Conservation (phyloP, 2,113 vertebrate genomes). For the Dromiciops gliroides region DNA sequence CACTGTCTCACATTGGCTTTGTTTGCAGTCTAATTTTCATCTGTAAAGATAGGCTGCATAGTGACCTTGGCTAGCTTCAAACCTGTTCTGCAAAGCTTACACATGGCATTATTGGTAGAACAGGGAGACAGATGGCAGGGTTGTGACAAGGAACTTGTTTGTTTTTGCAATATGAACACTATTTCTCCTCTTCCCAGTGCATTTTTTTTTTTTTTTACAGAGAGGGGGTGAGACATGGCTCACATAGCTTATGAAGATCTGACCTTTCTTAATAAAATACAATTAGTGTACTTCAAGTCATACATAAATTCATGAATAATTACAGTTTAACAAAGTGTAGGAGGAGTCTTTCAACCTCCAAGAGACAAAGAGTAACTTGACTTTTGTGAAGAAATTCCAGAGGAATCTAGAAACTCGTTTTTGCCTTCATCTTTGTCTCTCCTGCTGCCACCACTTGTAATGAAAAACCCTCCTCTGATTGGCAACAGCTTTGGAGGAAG, state of each 20-base stretch:
- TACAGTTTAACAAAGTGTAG: neutral
- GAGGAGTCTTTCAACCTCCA: neutral
- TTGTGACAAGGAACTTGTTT: neutral
- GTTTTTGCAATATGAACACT: constrained; percentile 7
- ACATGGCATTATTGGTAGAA: neutral
- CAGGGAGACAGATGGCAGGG: neutral
- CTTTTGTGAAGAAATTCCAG: neutral
- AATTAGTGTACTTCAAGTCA: neutral
- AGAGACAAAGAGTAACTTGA: neutral
- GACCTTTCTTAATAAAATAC: neutral
- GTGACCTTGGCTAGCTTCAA: constrained; percentile 1
- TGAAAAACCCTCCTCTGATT: neutral
- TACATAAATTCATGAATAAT: neutral
- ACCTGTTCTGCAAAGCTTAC: neutral
- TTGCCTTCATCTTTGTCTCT: neutral
- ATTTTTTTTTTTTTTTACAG: neutral
- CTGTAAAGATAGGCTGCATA: neutral
- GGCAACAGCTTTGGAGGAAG: neutral
- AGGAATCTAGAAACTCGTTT: neutral
- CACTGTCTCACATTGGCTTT: constrained; percentile 21
- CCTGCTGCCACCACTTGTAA: neutral
- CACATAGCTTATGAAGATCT: constrained; percentile 14
- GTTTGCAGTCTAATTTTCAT: constrained; percentile 28
- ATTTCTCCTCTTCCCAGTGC: neutral
- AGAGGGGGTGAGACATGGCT: neutral